phyloP scores from a whole-genome alignment of 2,888 invertebrate genomes.

The Leuctra nigra region DNA sequence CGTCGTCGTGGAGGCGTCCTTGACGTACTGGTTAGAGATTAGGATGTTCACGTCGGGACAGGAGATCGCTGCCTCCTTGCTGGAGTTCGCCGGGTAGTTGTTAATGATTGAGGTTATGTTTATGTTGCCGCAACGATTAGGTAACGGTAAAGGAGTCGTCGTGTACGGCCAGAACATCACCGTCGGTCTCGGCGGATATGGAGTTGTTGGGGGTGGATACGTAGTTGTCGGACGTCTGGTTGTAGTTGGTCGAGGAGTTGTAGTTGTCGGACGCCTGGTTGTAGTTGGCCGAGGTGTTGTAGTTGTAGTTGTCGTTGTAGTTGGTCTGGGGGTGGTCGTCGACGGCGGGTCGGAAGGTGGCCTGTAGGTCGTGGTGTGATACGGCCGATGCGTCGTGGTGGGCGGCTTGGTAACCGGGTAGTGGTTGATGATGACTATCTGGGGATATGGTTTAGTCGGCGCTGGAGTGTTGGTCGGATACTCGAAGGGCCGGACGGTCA shows the following conservation, averaged over 20 bases:
- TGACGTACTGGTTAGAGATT: conserved; percentile 43
- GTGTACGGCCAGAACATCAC: too few relatives aligned
- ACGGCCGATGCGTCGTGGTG: too few relatives aligned
- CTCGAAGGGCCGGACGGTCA: background rate
- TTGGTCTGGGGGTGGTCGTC: background rate
- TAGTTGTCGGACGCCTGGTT: background rate
- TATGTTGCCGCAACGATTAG: background rate
- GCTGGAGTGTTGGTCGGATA: background rate
- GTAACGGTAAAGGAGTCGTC: background rate
- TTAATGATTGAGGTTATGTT: conserved; percentile 4
- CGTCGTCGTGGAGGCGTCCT: background rate
- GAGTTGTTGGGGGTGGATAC: background rate
- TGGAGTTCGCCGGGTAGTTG: conserved; percentile 15
- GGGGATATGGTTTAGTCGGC: background rate
- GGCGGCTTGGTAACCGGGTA: background rate
- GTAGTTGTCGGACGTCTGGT: background rate
- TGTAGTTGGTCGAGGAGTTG: background rate
- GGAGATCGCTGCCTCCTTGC: conserved; percentile 52
- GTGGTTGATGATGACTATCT: conserved; percentile 13
- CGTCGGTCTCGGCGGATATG: too few relatives aligned
- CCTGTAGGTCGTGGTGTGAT: background rate
- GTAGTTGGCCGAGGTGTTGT: background rate
- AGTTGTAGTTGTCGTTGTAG: background rate
- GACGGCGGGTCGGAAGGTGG: background rate
- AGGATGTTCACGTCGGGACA: conserved; percentile 64